Base-by-base conservation (phyloP, 2,113 vertebrate species). In the Centropristis striata region DNA sequence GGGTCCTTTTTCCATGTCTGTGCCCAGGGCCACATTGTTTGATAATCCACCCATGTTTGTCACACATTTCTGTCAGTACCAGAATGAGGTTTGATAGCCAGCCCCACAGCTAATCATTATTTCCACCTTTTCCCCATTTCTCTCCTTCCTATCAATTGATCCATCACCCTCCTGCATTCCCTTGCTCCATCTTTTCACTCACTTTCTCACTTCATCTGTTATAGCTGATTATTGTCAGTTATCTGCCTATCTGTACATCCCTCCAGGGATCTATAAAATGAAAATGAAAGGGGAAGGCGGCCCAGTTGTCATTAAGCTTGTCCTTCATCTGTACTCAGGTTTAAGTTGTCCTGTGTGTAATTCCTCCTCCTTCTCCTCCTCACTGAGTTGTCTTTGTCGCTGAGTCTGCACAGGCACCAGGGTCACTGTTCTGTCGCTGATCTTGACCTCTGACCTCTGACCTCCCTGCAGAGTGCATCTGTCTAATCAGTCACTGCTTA, bases 401-500 rank as follows among this genome's bases (percentile, higher is more conserved):
- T 12, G 44, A 67, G 61, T 78, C 73, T 49, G 28, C 44, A 59
- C 66, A 74, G 60, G 14, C 65, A 25, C 37, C 67, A 58, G 71
- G 69, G 67, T 75, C 71, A 58, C 32, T 68, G 50, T 69, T 69
- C 80, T 86, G 55, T 51, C 71, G 78, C 82, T 80, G 80, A 79
- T 61, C 50, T 71, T 85, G 85, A 86, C 81, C 78, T 85, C 71
- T 85, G 85, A 86, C 81, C 78, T 85, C 71, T 81, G 59, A 80
- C 64, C 81, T 71, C 54, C 27, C 23, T 7, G 28, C 76, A 23
- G 68, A 68, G 66, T 77, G 44, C 32, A 71, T 55, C 72, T 81
- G 44, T 80, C 77, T 65, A 64, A 71, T 86, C 41, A 82, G 63
- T 82, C 68, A 63, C 58, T 68, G 16, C 53, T 10, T 64, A 28